Percentiles rank a stretch among this genome's conserved stretches.
Evolutionary conservation across 1,140 invertebrate genomes (phyloP).

Genomic region (Manduca sexta): DNA sequence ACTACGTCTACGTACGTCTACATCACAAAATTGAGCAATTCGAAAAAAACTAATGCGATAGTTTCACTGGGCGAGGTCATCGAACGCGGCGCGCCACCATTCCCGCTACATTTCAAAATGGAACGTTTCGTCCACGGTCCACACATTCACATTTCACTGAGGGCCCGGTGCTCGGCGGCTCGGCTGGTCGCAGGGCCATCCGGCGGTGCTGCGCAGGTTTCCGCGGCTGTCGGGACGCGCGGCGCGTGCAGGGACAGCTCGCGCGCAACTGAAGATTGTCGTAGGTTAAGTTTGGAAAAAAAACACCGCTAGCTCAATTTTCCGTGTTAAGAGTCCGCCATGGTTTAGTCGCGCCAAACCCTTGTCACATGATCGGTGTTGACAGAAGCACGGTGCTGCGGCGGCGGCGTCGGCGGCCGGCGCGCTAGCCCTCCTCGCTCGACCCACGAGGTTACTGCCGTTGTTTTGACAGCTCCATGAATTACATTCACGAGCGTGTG

Average conservation of each 20-base stretch:
- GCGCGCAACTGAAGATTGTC: conserved; percentile 67
- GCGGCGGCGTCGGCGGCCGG: not conserved
- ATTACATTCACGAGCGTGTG: conserved; percentile 31
- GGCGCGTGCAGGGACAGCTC: conserved; percentile 54
- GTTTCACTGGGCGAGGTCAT: conserved; percentile 42
- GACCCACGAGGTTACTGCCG: conserved; percentile 25
- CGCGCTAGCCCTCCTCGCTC: not conserved
- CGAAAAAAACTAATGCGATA: conserved; percentile 28
- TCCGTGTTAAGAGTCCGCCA: conserved; percentile 35
- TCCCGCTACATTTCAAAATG: conserved; percentile 33
- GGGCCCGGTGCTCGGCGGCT: too few relatives aligned
- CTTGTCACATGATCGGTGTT: conserved; percentile 13
- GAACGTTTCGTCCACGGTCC: conserved; percentile 28
- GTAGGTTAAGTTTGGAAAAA: conserved; percentile 64
- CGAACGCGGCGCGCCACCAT: conserved; percentile 28
- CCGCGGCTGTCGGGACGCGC: conserved; percentile 28
- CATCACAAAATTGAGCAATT: conserved; percentile 67
- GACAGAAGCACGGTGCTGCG: too few relatives aligned
- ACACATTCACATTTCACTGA: not conserved
- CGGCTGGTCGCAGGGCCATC: conserved; percentile 34
- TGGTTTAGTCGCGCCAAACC: conserved; percentile 45
- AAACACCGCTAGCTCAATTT: conserved; percentile 61
- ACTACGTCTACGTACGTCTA: conserved; percentile 52
- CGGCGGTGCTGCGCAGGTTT: conserved; percentile 44
- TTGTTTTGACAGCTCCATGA: conserved; percentile 57